Base-by-base conservation (phyloP, 2,113 vertebrate species). In the Fukomys damarensis region DNA sequence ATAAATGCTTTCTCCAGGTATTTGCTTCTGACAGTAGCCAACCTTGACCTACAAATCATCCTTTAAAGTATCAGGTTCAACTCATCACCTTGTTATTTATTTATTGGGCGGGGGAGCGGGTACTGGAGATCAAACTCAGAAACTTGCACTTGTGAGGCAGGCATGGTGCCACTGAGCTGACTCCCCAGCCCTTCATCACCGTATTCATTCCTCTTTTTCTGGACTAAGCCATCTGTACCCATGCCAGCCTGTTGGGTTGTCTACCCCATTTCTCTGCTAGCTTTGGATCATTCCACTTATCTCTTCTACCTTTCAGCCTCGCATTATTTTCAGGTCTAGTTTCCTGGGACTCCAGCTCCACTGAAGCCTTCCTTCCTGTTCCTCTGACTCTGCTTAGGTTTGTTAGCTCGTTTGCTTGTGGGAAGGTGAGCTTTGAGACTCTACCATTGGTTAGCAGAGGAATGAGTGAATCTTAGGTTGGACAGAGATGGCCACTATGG, bases 241-340 rank as follows among this genome's bases (percentile, higher is more conserved):
- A 54, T 11, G 22, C 5, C 35, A 81, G 13, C 3, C 46, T 24
- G 30, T 20, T 35, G 9, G 28, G 35, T 63, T 22, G 4, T 81
- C 5, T 93, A n/a, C 3, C 58, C 19, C 22, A 59, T 3, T 0
- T 26, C 9, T 43, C 30, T 16, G 4, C 5, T 3, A 46, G 3
- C 22, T 88, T 19, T 52, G 11, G 61, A 82, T 24, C 68, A 63
- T 56, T 9, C 13, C 28, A 2, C 17, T 17, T 11, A 30, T 16
- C 32, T 0, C 17, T 7, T 35, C 2, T 77, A 6, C 17, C 20
- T 88, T 12, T 32, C 3, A 70, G 41, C 22, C 24, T 85, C 30
- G 74, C 2, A 7, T 41, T 1, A 8, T 46, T 8, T 43, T 12
- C 3, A 41, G 35, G 9, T 89, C 8, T 35, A 46, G 58, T 0